phyloP scores from a whole-genome alignment of 2,797 vertebrate genomes.

The Echeneis naucrates region DNA sequence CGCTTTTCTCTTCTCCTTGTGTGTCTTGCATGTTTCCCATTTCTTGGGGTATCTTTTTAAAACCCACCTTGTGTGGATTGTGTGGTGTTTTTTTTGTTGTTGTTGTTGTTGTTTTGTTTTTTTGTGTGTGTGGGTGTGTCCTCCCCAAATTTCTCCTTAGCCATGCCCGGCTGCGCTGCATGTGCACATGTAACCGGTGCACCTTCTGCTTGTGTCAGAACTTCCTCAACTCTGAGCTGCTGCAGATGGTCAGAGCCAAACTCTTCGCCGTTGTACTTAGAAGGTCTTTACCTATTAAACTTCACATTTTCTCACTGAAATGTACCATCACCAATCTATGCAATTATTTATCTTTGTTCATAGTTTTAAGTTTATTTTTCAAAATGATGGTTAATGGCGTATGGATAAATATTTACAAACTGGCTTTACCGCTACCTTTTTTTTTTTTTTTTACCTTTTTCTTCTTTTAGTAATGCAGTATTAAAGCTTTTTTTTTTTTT shows the following conservation, averaged over 20 bases:
- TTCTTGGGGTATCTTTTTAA: conserved; percentile 1
- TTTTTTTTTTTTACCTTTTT: too few species aligned
- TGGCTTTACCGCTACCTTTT: neutral
- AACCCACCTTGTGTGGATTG: conserved; percentile 16
- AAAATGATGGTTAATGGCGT: too few species aligned
- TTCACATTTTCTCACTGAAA: neutral
- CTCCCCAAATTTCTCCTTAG: conserved; percentile 86
- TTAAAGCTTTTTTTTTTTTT: neutral
- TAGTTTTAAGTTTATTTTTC: too few species aligned
- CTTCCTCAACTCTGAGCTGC: conserved; percentile 98
- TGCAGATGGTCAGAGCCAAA: conserved; percentile 99
- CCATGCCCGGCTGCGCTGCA: conserved; percentile 97
- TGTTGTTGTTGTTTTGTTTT: too few species aligned
- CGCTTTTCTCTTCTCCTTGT: conserved; percentile 4
- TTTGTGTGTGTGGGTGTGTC: conserved; percentile 28
- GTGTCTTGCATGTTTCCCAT: conserved; percentile 2
- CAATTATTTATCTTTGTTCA: neutral
- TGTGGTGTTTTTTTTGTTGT: neutral
- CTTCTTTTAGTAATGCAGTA: neutral
- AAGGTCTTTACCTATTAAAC: conserved; percentile 82
- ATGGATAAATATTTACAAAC: neutral
- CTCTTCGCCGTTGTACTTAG: conserved; percentile 96
- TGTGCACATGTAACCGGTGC: conserved; percentile 99
- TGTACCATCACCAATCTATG: neutral
- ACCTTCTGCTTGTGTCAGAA: conserved; percentile 99